These are phyloP conservation scores for Charadrius vociferus DNA, from an alignment of 2,113 vertebrate species.

Conservation along the genomic window DNA sequence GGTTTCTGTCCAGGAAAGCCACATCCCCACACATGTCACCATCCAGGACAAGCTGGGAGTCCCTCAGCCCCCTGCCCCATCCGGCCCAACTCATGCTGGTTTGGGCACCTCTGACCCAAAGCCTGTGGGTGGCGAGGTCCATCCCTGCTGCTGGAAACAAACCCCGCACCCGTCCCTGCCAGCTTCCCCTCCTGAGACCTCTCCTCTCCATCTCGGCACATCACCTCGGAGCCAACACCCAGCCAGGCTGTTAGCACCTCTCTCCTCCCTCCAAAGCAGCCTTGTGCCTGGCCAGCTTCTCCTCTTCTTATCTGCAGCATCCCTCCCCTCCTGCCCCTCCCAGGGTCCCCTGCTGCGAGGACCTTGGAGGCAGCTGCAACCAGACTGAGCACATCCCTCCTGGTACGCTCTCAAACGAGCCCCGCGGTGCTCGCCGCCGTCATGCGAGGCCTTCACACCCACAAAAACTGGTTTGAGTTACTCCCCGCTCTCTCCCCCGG, in stretches of 20 bases:
- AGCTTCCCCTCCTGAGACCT: not conserved
- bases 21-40: not conserved
- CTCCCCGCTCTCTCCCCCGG: not conserved
- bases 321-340: not conserved
- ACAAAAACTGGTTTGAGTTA: not conserved
- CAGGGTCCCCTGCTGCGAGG: not conserved
- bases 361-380: not conserved
- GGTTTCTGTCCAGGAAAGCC: not conserved
- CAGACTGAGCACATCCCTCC: not conserved
- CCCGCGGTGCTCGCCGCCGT: fast-evolving
- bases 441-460: not conserved
- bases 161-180: fast-evolving
- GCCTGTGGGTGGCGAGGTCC: not conserved
- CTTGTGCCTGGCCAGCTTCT: not conserved
- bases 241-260: not conserved
- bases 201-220: not conserved
- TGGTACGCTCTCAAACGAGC: not conserved
- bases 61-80: fast-evolving
- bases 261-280: not conserved
- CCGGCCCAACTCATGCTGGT: not conserved
- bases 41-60: not conserved
- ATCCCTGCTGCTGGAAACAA: not conserved
- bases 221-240: not conserved
- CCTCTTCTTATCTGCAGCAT: not conserved
- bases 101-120: not conserved